Evolutionary conservation across 2,113 vertebrate genomes (phyloP), one percentile per base, ranked within the genome.

Genomic region (Ellobius talpinus): DNA sequence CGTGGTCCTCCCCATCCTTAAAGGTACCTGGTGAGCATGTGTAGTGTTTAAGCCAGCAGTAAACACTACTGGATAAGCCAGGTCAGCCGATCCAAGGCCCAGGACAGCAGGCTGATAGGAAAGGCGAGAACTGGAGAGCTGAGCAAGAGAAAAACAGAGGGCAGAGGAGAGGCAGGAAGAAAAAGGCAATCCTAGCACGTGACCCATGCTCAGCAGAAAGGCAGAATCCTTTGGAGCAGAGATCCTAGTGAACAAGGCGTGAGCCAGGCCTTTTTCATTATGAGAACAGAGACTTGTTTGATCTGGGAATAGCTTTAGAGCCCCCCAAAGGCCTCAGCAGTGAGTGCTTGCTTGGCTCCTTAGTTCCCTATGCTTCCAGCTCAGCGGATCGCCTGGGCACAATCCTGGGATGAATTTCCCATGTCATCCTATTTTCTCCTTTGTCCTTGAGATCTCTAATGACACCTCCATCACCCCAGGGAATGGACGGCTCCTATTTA

Each of bases 101-200:
- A 99, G 97, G 95, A 98, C 98, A 81, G 99, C 97, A 97, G 99
- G 98, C 98, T 99, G 99, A 99, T 99, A 99, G 95, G 99, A 99
- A 98, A 99, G 98, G 97, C 99, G 99, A 98, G 99, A 99, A 95
- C 99, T 98, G 96, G 99, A 99, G 96, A 99, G 99, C 99, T 99
- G 95, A 98, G 98, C 98, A 94, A 98, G 97, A 99, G 98, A 98
- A 98, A 97, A 97, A 97, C 96, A 98, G 61, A 98, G 31, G 93
- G 98, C 95, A 97, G 96, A 97, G 97, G 97, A 97, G 95, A 96
- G 97, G 95, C 97, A 93, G 87, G 88, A 94, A 78, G 91, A 68
- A 89, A 61, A 73, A 95, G 97, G 97, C 87, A 87, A 76, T 79
- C 85, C 97, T 93, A 94, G 82, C 93, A 76, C 7, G 63, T 96